Percentiles rank a stretch among this genome's conserved stretches.
phyloP scores from a whole-genome alignment of 2,113 vertebrate genomes.

The Heterocephalus glaber region DNA sequence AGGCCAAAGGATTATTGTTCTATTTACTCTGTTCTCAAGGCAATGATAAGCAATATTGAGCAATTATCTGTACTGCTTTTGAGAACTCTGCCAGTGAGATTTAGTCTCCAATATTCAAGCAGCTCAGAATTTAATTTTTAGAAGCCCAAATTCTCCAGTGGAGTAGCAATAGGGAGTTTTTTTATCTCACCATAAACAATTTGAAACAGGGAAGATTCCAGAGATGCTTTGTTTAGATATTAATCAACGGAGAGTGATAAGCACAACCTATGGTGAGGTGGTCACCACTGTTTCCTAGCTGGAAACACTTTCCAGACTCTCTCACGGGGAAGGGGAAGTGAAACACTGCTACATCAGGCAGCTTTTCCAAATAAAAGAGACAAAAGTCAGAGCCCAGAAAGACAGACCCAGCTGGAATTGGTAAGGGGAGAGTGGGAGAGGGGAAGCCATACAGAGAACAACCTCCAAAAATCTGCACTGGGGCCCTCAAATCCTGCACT shows the following conservation, averaged over 20 bases:
- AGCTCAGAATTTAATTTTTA: background rate
- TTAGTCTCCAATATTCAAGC: background rate
- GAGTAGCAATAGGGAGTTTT: background rate
- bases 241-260: background rate
- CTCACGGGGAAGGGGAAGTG: background rate
- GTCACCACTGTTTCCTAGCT: background rate
- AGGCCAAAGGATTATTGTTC: background rate
- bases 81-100: background rate
- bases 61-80: background rate
- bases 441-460: background rate
- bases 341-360: background rate
- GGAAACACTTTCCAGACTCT: background rate
- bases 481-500: background rate
- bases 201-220: background rate
- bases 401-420: background rate
- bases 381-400: background rate
- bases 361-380: background rate
- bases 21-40: background rate
- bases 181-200: background rate
- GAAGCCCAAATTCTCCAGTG: background rate
- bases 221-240: background rate
- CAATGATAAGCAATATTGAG: slow-evolving; percentile 5
- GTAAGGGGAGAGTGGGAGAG: background rate
- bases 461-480: background rate
- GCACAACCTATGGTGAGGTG: background rate